Evolutionary conservation across 2,797 vertebrate species (phyloP), one percentile per base, ranked within the genome.

Genomic region (Poecilia velifera): DNA sequence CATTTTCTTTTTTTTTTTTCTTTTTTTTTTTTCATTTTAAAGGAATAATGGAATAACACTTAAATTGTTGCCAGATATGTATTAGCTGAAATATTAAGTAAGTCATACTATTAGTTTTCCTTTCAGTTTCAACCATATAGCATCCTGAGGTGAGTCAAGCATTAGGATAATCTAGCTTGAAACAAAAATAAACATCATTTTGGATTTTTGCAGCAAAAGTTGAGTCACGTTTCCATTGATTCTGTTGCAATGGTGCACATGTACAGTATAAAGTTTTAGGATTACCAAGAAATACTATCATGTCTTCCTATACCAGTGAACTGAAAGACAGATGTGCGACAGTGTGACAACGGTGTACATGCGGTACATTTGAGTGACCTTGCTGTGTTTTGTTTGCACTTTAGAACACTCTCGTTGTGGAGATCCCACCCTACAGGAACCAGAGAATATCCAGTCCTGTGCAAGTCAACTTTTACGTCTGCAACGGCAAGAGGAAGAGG

Each of bases 401-500:
- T 78, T 87, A 99, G 98, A 97, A 93, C 78, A 92, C 96, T 0
- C 43, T 99, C 89, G 95, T 98, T 87, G 97, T 98, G 75, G 98
- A 99, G 94, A 96, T 99, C 76, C 98, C 98, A 0, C 97, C 98
- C 0, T 99, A 99, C 90, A 97, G 97, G 82, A 98, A 97, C 90
- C 97, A 98, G 95, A 96, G 97, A 88, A 97, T 98, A 92, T 96
- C 96, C 92, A 97, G 94, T 91, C 97, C 97, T 0, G 96, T 98
- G 81, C 97, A 97, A 77, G 98, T 99, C 77, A 98, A 97, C 92
- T 98, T 98, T 95, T 99, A 99, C 28, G 97, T 99, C 86, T 99
- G 98, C 97, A 99, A 99, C 0, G 98, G 98, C 90, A 99, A 99
- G 91, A 96, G 98, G 92, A 99, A 99, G 96, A 96, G 98, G 90